phyloP scores from a whole-genome alignment of 64 coral and sea anemone species.

The Porites lutea region DNA sequence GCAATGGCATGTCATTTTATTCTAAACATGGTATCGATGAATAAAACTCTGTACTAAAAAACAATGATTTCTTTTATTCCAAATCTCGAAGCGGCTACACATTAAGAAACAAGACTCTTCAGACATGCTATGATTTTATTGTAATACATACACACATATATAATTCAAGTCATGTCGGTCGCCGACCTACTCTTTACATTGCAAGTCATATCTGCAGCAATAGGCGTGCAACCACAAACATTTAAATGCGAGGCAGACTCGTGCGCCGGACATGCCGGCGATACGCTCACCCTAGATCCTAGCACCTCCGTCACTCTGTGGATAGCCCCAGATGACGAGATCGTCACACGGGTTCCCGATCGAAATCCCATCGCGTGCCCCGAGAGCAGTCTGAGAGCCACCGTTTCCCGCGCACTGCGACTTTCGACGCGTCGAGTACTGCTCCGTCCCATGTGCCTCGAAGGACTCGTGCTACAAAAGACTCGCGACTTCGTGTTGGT shows the following conservation, averaged over 20 bases:
- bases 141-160: no score
- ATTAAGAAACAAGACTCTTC: no score
- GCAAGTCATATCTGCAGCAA: no score
- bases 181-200: no score
- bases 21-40: no score
- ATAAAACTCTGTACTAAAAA: no score
- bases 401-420: neutral
- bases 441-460: neutral
- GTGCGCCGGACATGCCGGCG: neutral
- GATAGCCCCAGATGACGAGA: neutral
- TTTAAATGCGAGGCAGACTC: neutral
- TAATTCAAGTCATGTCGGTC: no score
- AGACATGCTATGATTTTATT: no score
- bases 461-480: neutral
- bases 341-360: neutral
- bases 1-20: no score
- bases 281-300: neutral
- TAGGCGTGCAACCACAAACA: no score
- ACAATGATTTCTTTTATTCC: no score
- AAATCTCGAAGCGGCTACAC: no score
- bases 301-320: neutral
- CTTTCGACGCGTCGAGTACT: neutral
- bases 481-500: neutral
- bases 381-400: neutral
- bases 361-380: neutral